These are phyloP conservation scores for Coilia nasus DNA, from an alignment of 2,797 vertebrate genomes.

Conservation along the genomic window DNA sequence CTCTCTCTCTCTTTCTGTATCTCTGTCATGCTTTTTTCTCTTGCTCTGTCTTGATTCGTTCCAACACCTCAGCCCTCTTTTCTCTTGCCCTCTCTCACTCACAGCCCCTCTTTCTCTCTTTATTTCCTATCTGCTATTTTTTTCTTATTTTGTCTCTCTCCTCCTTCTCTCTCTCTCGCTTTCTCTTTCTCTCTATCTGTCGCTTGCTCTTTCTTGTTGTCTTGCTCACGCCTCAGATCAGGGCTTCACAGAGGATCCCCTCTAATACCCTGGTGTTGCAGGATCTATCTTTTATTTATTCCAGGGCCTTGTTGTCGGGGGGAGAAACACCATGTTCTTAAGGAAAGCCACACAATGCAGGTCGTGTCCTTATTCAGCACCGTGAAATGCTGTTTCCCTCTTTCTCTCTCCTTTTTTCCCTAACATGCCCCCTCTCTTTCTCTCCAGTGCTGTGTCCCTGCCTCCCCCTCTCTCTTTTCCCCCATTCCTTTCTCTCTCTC, in stretches of 20 bases:
- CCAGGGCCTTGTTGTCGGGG: background rate
- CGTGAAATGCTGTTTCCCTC: background rate
- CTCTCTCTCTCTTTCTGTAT: no score
- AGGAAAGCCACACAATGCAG: conserved; percentile 7
- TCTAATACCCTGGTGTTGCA: background rate
- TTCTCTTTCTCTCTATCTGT: conserved; percentile 1
- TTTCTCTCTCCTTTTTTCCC: background rate
- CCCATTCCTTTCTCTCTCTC: no score
- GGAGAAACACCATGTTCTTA: conserved; percentile 6
- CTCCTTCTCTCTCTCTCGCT: background rate
- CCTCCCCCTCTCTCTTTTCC: no score
- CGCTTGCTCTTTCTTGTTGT: conserved; percentile 29
- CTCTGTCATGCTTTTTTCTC: background rate
- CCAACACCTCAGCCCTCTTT: background rate
- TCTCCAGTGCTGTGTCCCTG: no score
- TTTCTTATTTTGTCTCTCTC: background rate
- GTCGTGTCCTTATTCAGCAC: background rate
- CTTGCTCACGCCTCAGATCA: background rate
- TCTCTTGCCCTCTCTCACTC: background rate
- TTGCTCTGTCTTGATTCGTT: background rate
- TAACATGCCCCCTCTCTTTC: background rate
- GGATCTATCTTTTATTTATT: background rate
- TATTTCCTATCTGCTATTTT: background rate
- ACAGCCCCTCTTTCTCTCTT: background rate
- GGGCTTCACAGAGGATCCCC: background rate